phyloP scores from a whole-genome alignment of 2,888 invertebrate genomes.

The Andrena hattorfiana region DNA sequence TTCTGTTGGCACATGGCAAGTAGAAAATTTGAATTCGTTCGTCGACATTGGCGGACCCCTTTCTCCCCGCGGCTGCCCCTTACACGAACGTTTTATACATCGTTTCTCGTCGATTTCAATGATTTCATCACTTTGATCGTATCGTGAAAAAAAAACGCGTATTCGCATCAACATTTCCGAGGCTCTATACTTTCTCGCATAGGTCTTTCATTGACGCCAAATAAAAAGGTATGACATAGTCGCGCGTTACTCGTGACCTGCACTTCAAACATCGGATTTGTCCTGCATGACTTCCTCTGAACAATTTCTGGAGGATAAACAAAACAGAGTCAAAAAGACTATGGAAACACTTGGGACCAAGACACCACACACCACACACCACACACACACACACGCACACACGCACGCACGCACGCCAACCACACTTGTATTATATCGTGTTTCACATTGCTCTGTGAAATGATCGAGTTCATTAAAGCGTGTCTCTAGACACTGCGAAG shows the following conservation, averaged over 20 bases:
- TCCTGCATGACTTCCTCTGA: slow-evolving; percentile 81
- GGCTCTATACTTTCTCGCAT: slow-evolving; percentile 12
- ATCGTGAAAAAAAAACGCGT: neutral
- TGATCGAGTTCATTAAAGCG: neutral
- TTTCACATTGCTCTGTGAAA: neutral
- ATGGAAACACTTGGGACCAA: slow-evolving; percentile 36
- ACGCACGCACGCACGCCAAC: no score
- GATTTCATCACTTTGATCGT: slow-evolving; percentile 1
- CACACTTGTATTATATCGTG: neutral
- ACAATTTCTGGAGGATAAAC: slow-evolving; percentile 78
- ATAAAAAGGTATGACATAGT: slow-evolving; percentile 34
- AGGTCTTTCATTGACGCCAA: slow-evolving; percentile 45
- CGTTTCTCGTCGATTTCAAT: slow-evolving; percentile 2
- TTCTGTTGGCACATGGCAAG: slow-evolving; percentile 58
- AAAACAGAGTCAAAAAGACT: slow-evolving; percentile 56
- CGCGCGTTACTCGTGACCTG: slow-evolving; percentile 42
- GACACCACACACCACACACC: neutral
- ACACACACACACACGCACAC: neutral
- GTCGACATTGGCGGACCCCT: slow-evolving; percentile 1
- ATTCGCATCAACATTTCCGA: slow-evolving; percentile 14
- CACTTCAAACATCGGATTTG: slow-evolving; percentile 75
- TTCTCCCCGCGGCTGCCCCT: slow-evolving; percentile 1
- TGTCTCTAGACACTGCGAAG: slow-evolving; percentile 3
- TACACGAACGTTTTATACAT: slow-evolving; percentile 30
- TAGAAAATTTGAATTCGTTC: slow-evolving; percentile 32